Percentiles rank a stretch among this genome's conserved stretches.
Evolutionary conservation across 2,888 invertebrate species (phyloP).

Genomic region (Heliconius hortense): DNA sequence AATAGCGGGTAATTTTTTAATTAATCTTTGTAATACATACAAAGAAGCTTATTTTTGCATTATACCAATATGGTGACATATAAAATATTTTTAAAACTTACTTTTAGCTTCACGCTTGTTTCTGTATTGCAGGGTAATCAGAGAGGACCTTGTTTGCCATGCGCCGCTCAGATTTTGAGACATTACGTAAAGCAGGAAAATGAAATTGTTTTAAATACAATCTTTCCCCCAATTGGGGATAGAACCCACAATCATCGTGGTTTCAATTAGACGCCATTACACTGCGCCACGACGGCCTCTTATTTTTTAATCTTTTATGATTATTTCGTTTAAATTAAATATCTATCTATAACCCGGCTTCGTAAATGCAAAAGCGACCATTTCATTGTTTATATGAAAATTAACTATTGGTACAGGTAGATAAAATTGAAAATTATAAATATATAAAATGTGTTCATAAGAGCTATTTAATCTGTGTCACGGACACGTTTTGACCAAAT

Average conservation of each 20-base stretch:
- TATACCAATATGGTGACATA: background rate
- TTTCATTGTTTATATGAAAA: slow-evolving; percentile 24
- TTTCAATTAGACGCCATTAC: no score
- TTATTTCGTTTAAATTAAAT: no score
- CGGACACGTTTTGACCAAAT: slow-evolving; percentile 39
- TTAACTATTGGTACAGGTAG: slow-evolving; percentile 28
- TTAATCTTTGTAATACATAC: background rate
- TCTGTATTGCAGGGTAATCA: no score
- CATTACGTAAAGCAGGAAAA: no score
- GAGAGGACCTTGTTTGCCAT: no score
- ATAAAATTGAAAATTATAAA: slow-evolving; percentile 29
- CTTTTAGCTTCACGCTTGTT: background rate
- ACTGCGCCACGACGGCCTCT: background rate
- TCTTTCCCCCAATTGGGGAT: no score
- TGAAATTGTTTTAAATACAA: no score
- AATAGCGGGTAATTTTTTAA: background rate
- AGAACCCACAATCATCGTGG: no score
- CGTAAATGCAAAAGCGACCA: slow-evolving; percentile 24
- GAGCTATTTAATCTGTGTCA: slow-evolving; percentile 32
- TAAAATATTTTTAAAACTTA: background rate
- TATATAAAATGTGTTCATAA: slow-evolving; percentile 40
- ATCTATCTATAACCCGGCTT: background rate
- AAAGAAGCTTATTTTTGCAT: background rate
- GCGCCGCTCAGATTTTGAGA: no score
- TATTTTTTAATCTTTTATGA: background rate